Base-by-base conservation (phyloP, 2,888 invertebrate species). In the Aplocera efformata region DNA sequence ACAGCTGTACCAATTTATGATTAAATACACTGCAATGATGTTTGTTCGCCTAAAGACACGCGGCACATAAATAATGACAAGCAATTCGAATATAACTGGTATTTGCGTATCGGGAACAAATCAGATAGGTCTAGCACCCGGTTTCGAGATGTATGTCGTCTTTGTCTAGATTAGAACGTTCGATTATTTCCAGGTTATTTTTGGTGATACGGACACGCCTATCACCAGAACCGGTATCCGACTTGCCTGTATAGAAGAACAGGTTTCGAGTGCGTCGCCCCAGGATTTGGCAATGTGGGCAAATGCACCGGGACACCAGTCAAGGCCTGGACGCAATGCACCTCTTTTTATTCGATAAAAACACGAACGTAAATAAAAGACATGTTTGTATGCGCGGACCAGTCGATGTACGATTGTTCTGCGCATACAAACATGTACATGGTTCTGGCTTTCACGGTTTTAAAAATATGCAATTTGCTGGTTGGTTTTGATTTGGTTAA, bases 231-330 rank as follows among this genome's bases (percentile, higher is more conserved):
- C 78, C 72, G 74, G 79, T 80, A 64, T 61, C 39, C 47, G 53
- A 59, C 56, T 56, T 33, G 65, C 72, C 67, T 63, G 56, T 52
- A 56, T 53, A 48, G 57, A 52, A 53, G 50, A 79, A 81, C 80
- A 52, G 68, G 82, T 81, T 79, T 64, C 36, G 57, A 60, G 68
- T 60, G 67, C 67, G 59, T 56, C 64, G 65, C 48, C 62, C 68
- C 62, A 50, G 54, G 57, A 60, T 74, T 74, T 72, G 70, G 68
- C 69, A 73, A 68, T 62, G 60, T 67, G 67, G 58, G 65, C 64
- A 70, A 69, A 67, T 68, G 67, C 67, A 64, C 60, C 57, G 47
- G 48, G 40, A 53, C 24, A 23, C 11, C 21, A 17, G 13, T 5
- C 5, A 17, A 17, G 13, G 13, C 13, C 13, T 5, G 13, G 13